Evolutionary conservation across 2,797 vertebrate genomes (phyloP).

Genomic region (Acipenser ruthenus): DNA sequence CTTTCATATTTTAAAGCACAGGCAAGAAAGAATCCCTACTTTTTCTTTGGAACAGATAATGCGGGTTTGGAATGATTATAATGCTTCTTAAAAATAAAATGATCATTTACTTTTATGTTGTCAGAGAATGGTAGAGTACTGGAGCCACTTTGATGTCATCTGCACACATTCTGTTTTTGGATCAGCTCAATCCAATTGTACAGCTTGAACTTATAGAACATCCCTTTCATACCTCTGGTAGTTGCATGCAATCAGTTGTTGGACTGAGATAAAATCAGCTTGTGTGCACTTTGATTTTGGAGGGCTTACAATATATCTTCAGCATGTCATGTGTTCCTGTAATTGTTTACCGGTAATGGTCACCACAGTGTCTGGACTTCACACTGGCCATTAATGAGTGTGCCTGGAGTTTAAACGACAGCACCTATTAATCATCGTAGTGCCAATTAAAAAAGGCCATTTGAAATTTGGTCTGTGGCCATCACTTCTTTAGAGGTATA

Average conservation of each 20-base stretch:
- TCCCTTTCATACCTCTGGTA: neutral
- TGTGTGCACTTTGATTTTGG: neutral
- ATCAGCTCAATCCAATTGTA: neutral
- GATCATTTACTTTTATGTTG: no score
- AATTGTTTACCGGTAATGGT: constrained; percentile 33
- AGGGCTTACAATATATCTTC: constrained; percentile 35
- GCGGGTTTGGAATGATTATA: neutral
- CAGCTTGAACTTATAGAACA: neutral
- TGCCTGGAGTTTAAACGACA: constrained; percentile 37
- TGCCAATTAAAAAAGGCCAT: constrained; percentile 50
- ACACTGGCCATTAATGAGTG: constrained; percentile 46
- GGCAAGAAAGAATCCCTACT: neutral
- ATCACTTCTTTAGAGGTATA: constrained; percentile 29
- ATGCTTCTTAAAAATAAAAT: neutral
- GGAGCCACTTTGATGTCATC: neutral
- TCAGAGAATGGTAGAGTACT: no score
- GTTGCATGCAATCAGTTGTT: neutral
- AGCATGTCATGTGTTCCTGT: constrained; percentile 23
- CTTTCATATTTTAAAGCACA: neutral
- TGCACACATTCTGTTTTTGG: neutral
- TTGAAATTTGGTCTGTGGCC: constrained; percentile 33
- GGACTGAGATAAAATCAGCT: neutral
- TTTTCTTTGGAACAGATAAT: neutral
- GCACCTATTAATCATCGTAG: constrained; percentile 46
- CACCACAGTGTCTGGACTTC: constrained; percentile 29